These are phyloP conservation scores for Murina feae DNA, from an alignment of 2,113 vertebrate species.

Conservation along the genomic window DNA sequence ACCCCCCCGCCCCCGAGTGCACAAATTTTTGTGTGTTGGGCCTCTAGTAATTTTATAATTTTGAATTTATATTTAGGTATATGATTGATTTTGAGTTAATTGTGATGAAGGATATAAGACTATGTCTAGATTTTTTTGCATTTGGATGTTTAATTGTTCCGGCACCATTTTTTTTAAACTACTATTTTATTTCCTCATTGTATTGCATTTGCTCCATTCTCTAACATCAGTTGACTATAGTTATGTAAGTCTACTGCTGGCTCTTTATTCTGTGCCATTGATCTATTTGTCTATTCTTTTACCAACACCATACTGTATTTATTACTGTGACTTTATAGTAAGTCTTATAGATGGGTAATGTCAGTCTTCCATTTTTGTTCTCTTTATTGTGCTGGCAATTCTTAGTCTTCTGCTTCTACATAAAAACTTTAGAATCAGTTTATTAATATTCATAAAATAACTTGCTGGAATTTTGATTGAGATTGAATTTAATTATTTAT, in stretches of 20 bases:
- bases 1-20: too few species aligned
- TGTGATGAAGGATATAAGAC: too few species aligned
- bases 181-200: neutral
- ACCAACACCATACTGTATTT: neutral
- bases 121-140: neutral
- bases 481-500: too few species aligned
- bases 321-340: too few species aligned
- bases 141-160: neutral
- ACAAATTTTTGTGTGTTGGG: too few species aligned
- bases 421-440: neutral
- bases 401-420: neutral
- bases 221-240: neutral
- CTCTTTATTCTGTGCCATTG: neutral
- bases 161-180: neutral
- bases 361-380: neutral
- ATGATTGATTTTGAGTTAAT: too few species aligned
- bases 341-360: too few species aligned
- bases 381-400: neutral
- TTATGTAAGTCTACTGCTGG: neutral
- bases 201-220: neutral
- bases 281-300: neutral
- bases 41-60: too few species aligned
- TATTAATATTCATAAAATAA: neutral
- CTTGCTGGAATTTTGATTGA: too few species aligned
- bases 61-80: too few species aligned